phyloP scores from a whole-genome alignment of 2,113 vertebrate species.

The Hypanus sabinus region DNA sequence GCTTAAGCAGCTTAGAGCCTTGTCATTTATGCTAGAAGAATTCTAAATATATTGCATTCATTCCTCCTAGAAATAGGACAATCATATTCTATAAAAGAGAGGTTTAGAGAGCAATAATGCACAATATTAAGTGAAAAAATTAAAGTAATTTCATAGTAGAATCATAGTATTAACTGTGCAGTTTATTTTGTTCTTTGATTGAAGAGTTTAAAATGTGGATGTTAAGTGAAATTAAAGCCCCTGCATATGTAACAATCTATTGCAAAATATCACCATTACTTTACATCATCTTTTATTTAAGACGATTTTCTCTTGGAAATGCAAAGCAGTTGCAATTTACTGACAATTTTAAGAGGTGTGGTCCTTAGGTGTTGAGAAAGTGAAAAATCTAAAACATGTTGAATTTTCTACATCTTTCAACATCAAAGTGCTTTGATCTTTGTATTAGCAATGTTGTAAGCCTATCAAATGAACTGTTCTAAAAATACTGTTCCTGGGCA shows the following conservation, averaged over 20 bases:
- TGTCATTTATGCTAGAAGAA: background rate
- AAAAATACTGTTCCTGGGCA: background rate
- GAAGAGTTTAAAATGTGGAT: background rate
- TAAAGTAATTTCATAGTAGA: background rate
- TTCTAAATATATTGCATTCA: background rate
- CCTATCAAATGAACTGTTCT: background rate
- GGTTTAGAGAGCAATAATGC: background rate
- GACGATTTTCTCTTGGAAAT: background rate
- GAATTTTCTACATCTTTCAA: background rate
- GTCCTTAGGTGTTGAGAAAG: background rate
- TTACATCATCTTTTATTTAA: background rate
- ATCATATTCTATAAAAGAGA: background rate
- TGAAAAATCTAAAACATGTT: background rate
- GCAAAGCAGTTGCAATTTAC: conserved; percentile 1
- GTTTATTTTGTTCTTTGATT: background rate
- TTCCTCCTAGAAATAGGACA: background rate
- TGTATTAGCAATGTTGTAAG: background rate
- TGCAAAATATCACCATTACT: background rate
- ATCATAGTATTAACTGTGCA: background rate
- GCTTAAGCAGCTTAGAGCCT: background rate
- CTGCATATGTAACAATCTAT: background rate
- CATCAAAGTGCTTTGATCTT: background rate
- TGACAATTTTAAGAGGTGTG: background rate
- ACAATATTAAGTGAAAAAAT: background rate
- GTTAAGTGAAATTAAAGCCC: background rate